These are phyloP conservation scores for Heliornis fulica DNA, from an alignment of 2,113 vertebrate species.

Conservation along the genomic window DNA sequence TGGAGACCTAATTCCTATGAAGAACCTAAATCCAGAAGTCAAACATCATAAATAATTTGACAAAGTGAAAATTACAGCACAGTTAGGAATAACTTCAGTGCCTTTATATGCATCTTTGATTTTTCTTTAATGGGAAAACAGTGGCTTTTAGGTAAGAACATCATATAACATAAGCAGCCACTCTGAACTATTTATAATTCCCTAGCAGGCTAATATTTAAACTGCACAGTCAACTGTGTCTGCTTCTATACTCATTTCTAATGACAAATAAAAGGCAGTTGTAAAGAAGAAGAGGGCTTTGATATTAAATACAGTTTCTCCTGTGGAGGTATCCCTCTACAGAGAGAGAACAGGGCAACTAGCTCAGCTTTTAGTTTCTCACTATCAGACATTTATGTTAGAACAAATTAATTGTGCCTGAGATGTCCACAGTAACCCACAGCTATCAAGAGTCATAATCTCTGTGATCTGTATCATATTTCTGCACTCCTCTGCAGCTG, in stretches of 20 bases:
- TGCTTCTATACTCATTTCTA: background rate
- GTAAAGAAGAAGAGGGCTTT: background rate
- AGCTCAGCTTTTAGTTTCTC: background rate
- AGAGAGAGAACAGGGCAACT: background rate
- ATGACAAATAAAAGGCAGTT: background rate
- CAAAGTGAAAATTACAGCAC: background rate
- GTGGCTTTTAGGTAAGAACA: background rate
- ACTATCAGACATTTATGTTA: background rate
- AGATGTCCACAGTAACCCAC: background rate
- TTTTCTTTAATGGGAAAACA: background rate
- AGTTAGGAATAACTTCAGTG: background rate
- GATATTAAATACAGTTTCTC: background rate
- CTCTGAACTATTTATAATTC: background rate
- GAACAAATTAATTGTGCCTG: background rate
- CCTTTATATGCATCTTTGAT: background rate
- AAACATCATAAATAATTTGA: conserved; percentile 31
- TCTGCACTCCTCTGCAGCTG: background rate
- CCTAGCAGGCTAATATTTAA: background rate
- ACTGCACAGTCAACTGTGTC: background rate
- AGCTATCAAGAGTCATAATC: background rate
- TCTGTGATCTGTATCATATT: background rate
- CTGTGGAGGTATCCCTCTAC: background rate
- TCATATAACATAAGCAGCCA: background rate
- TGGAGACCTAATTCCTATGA: conserved; percentile 12
- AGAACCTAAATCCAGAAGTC: conserved; percentile 15